phyloP scores from a whole-genome alignment of 2,797 vertebrate genomes.

The Tauraco hartlaubi region DNA sequence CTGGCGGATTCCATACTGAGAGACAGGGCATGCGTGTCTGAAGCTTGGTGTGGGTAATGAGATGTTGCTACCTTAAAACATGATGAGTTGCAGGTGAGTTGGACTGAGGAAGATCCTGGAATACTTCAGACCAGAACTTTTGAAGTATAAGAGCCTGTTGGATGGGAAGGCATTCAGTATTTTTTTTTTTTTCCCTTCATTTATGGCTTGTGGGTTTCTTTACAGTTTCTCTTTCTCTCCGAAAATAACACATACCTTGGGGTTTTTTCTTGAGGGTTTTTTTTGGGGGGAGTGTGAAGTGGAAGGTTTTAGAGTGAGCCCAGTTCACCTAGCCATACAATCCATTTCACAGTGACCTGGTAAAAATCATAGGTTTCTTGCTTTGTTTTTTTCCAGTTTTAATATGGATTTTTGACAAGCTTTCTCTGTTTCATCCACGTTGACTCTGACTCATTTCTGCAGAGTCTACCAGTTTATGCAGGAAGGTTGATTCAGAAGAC shows the following conservation, averaged over 20 bases:
- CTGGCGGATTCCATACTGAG: background rate
- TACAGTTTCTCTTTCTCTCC: background rate
- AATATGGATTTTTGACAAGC: background rate
- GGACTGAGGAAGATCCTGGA: background rate
- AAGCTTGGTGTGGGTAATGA: background rate
- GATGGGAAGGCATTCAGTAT: background rate
- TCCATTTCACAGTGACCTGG: background rate
- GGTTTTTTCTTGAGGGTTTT: background rate
- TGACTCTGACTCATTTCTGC: background rate
- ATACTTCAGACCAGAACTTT: background rate
- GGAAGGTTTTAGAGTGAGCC: background rate
- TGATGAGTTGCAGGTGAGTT: background rate
- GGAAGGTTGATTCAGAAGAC: background rate
- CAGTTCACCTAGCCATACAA: background rate
- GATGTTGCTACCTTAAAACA: background rate
- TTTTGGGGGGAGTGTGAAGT: background rate
- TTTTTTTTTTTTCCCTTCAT: background rate
- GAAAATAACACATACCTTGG: background rate
- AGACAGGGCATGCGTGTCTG: fast-evolving
- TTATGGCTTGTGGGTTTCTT: background rate
- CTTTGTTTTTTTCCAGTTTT: background rate
- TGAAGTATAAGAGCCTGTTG: background rate
- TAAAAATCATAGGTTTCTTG: background rate
- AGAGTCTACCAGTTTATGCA: background rate
- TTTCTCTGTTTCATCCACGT: background rate